phyloP scores from a whole-genome alignment of 1,140 invertebrate genomes.

The Stenopsyche tienmushanensis region DNA sequence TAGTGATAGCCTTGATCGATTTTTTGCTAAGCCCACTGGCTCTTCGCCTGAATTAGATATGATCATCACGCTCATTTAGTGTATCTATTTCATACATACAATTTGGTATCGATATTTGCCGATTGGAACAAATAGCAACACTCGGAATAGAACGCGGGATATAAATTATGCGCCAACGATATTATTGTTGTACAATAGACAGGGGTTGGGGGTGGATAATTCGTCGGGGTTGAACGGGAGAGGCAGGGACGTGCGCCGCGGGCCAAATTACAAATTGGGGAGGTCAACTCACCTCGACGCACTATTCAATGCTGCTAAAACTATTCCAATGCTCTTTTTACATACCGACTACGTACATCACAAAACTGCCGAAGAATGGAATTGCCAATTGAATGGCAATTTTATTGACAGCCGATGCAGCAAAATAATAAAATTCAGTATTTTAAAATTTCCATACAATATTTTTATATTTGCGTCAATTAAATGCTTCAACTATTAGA shows the following conservation, averaged over 20 bases:
- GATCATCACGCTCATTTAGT: too few relatives aligned
- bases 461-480: too few relatives aligned
- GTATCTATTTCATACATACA: not conserved
- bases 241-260: slow-evolving; percentile 24
- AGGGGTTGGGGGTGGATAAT: slow-evolving; percentile 23
- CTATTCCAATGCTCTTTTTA: slow-evolving; percentile 23
- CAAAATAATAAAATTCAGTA: too few relatives aligned
- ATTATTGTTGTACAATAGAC: slow-evolving; percentile 29
- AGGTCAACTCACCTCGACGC: slow-evolving; percentile 9
- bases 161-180: slow-evolving; percentile 40
- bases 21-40: too few relatives aligned
- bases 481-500: too few relatives aligned
- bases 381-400: too few relatives aligned
- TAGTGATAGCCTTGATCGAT: too few relatives aligned
- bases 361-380: too few relatives aligned
- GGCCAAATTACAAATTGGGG: slow-evolving; percentile 38
- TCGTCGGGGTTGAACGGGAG: slow-evolving; percentile 7
- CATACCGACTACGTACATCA: too few relatives aligned
- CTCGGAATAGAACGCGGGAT: slow-evolving; percentile 23
- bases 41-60: too few relatives aligned
- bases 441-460: too few relatives aligned
- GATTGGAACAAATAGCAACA: slow-evolving; percentile 20
- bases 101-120: not conserved
- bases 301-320: slow-evolving; percentile 2
- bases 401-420: too few relatives aligned